Conservation (phyloP, 2,113 vertebrate species). For the Chroicocephalus ridibundus region DNA sequence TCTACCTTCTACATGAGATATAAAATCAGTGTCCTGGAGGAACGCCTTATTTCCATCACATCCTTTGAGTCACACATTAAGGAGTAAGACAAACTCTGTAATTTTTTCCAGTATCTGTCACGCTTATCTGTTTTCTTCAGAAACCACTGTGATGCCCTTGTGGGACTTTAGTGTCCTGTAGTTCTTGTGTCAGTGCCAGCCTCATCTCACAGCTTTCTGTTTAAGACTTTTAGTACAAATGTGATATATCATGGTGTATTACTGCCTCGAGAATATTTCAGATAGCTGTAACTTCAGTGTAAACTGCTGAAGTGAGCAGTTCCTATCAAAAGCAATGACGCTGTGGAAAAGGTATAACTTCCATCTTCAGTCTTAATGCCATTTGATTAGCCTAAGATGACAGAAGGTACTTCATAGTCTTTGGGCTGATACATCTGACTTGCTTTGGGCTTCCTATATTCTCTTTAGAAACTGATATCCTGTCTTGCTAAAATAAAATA, state of each 20-base stretch:
- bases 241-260: neutral
- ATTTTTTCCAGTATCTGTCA: neutral
- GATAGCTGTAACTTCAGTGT: neutral
- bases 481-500: neutral
- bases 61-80: slow-evolving; percentile 75
- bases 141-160: neutral
- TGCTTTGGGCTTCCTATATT: neutral
- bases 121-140: neutral
- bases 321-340: neutral
- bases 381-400: neutral
- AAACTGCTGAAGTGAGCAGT: neutral
- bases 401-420: neutral
- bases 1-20: slow-evolving; percentile 91
- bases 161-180: neutral
- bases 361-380: neutral
- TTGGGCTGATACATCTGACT: neutral
- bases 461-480: neutral
- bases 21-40: slow-evolving; percentile 86
- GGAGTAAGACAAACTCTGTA: slow-evolving; percentile 74
- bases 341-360: neutral
- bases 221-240: neutral
- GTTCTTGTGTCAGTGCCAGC: neutral
- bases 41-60: slow-evolving; percentile 78
- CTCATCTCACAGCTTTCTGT: neutral
- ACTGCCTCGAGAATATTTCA: neutral